Conservation (phyloP, 92 coral and sea anemone genomes). For the Montipora capitata region DNA sequence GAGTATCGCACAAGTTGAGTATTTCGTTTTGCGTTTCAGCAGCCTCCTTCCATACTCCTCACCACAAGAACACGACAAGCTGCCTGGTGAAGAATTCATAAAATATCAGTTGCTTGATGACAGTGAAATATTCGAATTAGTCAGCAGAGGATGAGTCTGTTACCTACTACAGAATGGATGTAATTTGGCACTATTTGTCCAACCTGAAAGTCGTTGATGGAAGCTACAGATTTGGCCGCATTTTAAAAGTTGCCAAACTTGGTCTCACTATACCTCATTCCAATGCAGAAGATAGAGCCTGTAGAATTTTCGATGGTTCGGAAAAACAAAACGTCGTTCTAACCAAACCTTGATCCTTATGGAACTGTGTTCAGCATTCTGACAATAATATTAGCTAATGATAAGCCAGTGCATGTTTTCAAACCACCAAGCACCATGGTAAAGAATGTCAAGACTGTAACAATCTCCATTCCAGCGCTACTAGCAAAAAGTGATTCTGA, state of each 20-base stretch:
- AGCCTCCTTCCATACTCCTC: background rate
- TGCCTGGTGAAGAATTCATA: background rate
- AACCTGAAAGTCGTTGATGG: constrained; percentile 54
- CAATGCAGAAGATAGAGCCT: constrained; percentile 74
- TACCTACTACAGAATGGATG: constrained; percentile 68
- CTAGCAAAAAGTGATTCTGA: background rate
- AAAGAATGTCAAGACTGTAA: constrained; percentile 47
- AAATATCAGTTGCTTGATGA: background rate
- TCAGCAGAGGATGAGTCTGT: constrained; percentile 59
- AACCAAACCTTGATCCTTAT: constrained; percentile 49
- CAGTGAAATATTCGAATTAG: constrained; percentile 50
- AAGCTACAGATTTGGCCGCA: constrained; percentile 46
- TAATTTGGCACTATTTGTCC: constrained; percentile 64
- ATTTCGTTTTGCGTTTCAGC: background rate
- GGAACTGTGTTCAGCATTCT: constrained; percentile 31
- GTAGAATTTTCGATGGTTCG: constrained; percentile 65
- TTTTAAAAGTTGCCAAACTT: constrained; percentile 59
- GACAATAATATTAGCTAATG: constrained; percentile 55
- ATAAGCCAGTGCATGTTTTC: constrained; percentile 31
- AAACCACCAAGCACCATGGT: constrained; percentile 62
- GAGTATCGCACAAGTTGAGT: constrained; percentile 28
- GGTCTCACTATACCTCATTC: constrained; percentile 61
- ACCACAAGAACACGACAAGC: constrained; percentile 29
- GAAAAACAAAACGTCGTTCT: constrained; percentile 65
- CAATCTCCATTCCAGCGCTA: constrained; percentile 17